Base-by-base conservation (phyloP, 2,797 vertebrate genomes). In the Sarcophilus harrisii region DNA sequence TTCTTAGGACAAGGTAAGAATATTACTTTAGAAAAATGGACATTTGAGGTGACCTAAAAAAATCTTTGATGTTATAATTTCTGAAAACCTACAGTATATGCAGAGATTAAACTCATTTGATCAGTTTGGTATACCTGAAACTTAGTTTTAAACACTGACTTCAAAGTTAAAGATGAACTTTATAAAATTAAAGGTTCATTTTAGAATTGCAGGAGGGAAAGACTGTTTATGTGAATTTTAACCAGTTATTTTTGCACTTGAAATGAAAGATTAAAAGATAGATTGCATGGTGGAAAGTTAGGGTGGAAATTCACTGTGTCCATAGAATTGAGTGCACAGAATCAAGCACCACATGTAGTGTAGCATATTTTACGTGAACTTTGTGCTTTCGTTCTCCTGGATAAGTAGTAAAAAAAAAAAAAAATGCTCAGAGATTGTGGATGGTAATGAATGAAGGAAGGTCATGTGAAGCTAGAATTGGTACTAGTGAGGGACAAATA, bases 1-100 rank as follows among this genome's bases (percentile, higher is more conserved):
- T 99, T 99, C 98, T 99, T 99, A 98, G 99, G 99, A 98, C 99
- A 99, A 99, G 99, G 99, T 99, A 98, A 98, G 81, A 96, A 97
- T 94, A 95, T 97, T 97, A 59, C 96, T 95, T 91, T 73, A 97
- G 81, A 91, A 90, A 95, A 96, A 97, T 94, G 59, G 38, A 11
- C 32, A 89, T 60, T 93, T 57, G 66, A 66, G 93, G n/a, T 66
- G 94, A 66, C 45, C 38, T 60, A 52, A 58, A 49, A 62, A 94
- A 93, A 27, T n/a, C 10, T 30, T 30, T 57, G 49, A 66, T 62
- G 16, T 38, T 58, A 49, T 93, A 13, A 92, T 93, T 91, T 94
- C 93, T 58, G 30, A 27, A 91, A 16, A 62, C 49, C 32, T 87
- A 27, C 10, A 49, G 18, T 90, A 0, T 57, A 29, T 57, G 32